These are phyloP conservation scores for Falco punctatus DNA, from an alignment of 2,113 vertebrate species.

Conservation along the genomic window DNA sequence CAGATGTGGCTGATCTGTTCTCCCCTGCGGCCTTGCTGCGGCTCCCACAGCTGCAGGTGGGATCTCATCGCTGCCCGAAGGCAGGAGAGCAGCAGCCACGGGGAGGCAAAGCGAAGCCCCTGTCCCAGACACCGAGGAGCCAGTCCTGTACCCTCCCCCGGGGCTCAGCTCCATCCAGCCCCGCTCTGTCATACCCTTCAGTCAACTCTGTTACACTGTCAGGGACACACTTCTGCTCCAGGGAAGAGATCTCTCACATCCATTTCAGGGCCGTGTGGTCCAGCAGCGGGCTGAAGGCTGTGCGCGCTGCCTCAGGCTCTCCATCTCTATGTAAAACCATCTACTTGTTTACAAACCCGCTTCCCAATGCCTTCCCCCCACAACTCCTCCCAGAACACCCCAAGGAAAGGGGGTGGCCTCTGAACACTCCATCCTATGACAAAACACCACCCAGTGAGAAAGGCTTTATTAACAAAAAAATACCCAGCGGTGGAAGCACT, in stretches of 20 bases:
- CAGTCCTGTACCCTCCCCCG: not conserved
- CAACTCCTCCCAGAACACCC: not conserved
- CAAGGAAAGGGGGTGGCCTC: not conserved
- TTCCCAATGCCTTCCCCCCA: not conserved
- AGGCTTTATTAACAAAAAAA: not conserved
- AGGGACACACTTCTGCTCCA: not conserved
- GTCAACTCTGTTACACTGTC: not conserved
- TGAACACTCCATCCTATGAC: not conserved
- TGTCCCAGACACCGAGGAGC: not conserved
- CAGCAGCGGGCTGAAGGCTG: accelerated
- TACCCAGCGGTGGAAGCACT: not conserved
- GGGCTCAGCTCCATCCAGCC: not conserved
- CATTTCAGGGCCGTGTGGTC: not conserved
- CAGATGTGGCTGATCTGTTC: not conserved
- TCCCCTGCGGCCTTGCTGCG: not conserved
- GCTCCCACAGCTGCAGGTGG: not conserved
- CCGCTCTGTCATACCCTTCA: not conserved
- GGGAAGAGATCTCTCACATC: not conserved
- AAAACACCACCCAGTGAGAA: not conserved
- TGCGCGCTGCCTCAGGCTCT: accelerated
- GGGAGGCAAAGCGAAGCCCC: not conserved
- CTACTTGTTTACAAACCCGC: not conserved
- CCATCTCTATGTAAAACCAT: not conserved
- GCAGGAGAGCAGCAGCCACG: accelerated
- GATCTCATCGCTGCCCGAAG: accelerated